A percentile compares a stretch with the other conserved stretches of the same genome.
phyloP scores from a whole-genome alignment of 2,888 invertebrate species.

The Amaurobius ferox region DNA sequence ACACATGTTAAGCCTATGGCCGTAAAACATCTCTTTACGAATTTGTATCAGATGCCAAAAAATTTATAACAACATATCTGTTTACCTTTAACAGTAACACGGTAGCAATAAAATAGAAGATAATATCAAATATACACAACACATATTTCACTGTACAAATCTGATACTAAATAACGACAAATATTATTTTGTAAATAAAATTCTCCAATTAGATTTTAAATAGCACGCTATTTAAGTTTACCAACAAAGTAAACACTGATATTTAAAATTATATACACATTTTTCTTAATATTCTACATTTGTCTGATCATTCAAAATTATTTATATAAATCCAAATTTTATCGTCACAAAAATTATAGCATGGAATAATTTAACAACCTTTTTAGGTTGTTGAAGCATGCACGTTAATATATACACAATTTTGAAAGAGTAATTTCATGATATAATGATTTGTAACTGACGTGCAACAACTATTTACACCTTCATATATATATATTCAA shows the following conservation, averaged over 20 bases:
- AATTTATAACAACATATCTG: conserved; percentile 43
- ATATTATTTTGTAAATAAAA: conserved; percentile 40
- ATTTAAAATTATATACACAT: no score
- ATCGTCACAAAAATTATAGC: no score
- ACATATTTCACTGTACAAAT: conserved; percentile 66
- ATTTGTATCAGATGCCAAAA: conserved; percentile 45
- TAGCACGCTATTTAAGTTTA: no score
- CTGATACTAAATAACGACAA: conserved; percentile 60
- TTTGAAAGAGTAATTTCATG: neutral
- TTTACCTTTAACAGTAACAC: conserved; percentile 59
- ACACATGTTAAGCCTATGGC: conserved; percentile 55
- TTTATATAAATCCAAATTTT: no score
- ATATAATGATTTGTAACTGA: neutral
- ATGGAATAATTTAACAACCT: neutral
- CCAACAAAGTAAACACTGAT: no score
- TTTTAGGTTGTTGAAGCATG: neutral
- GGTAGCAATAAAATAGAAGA: conserved; percentile 67
- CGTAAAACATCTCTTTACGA: conserved; percentile 37
- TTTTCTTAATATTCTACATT: no score
- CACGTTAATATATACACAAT: neutral
- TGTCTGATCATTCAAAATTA: no score
- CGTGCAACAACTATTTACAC: conserved; percentile 62
- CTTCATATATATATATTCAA: conserved; percentile 24
- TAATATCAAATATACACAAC: conserved; percentile 70
- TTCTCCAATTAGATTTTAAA: no score